phyloP scores from a whole-genome alignment of 2,888 invertebrate species.

The Aspidiotus destructor region DNA sequence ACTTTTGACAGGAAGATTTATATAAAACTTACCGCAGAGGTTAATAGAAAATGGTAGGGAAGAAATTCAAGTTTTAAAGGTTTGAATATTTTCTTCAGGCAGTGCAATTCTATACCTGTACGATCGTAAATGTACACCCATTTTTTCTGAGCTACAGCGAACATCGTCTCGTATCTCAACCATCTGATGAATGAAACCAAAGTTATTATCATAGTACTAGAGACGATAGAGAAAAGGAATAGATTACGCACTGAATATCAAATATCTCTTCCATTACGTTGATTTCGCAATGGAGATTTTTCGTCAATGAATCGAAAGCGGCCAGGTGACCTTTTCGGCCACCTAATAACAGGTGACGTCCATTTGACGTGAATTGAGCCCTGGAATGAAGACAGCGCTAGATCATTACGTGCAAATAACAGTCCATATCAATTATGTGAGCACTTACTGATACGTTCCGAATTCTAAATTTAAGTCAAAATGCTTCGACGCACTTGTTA shows the following conservation, averaged over 20 bases:
- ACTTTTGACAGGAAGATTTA: not conserved
- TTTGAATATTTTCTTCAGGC: constrained; percentile 73
- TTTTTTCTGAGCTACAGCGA: constrained; percentile 91
- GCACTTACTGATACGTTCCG: constrained; percentile 60
- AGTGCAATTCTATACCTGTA: constrained; percentile 92
- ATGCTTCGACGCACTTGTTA: constrained; percentile 77
- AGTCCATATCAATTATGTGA: not conserved
- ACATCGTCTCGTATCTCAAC: constrained; percentile 92
- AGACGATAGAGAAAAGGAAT: constrained; percentile 1
- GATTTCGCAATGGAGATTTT: constrained; percentile 84
- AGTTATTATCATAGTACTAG: not conserved
- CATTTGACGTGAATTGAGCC: constrained; percentile 68
- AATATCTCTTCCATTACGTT: constrained; percentile 94
- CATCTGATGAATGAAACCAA: constrained; percentile 52
- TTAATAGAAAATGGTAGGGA: constrained; percentile 92
- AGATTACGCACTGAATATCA: constrained; percentile 60
- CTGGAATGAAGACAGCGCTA: constrained; percentile 35
- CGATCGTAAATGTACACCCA: constrained; percentile 97
- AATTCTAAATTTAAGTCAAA: constrained; percentile 70
- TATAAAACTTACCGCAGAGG: constrained; percentile 57
- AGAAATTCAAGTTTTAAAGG: constrained; percentile 81
- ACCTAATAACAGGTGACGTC: constrained; percentile 71
- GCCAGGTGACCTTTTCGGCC: constrained; percentile 88
- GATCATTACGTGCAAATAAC: not conserved
- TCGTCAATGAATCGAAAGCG: constrained; percentile 95